These are phyloP conservation scores for Oedothorax gibbosus DNA, from an alignment of 1,140 invertebrate genomes.

Conservation along the genomic window DNA sequence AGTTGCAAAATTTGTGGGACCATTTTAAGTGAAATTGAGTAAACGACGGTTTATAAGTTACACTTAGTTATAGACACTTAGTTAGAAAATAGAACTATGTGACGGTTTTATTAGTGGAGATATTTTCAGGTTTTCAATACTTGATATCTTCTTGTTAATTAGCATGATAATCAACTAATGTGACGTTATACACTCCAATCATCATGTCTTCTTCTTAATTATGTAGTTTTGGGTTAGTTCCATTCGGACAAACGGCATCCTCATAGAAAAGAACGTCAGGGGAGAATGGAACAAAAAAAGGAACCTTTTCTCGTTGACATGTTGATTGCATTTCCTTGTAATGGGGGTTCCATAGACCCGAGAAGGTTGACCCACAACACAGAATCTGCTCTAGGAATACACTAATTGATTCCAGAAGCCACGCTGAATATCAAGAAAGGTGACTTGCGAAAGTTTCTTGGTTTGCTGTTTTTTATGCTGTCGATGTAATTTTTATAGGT, in stretches of 20 bases:
- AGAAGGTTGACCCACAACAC: slow-evolving; percentile 41
- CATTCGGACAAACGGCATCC: neutral
- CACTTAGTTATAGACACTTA: too few relatives aligned
- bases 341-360: neutral
- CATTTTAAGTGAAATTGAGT: too few relatives aligned
- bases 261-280: neutral
- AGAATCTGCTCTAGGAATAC: slow-evolving; percentile 5
- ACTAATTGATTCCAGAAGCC: slow-evolving; percentile 58
- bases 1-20: too few relatives aligned
- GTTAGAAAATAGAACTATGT: too few relatives aligned
- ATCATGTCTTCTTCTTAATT: too few relatives aligned
- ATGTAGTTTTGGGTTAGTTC: neutral
- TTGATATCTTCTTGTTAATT: too few relatives aligned
- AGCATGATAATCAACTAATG: neutral
- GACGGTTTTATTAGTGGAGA: too few relatives aligned
- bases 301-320: slow-evolving; percentile 38
- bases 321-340: slow-evolving; percentile 60
- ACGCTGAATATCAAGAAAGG: slow-evolving; percentile 35
- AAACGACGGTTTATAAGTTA: too few relatives aligned
- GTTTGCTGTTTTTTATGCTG: too few relatives aligned
- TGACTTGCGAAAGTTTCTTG: neutral
- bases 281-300: slow-evolving; percentile 14
- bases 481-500: too few relatives aligned
- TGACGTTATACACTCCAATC: neutral
- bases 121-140: too few relatives aligned